phyloP scores from a whole-genome alignment of 2,113 vertebrate species.

The Prunella himalayana region DNA sequence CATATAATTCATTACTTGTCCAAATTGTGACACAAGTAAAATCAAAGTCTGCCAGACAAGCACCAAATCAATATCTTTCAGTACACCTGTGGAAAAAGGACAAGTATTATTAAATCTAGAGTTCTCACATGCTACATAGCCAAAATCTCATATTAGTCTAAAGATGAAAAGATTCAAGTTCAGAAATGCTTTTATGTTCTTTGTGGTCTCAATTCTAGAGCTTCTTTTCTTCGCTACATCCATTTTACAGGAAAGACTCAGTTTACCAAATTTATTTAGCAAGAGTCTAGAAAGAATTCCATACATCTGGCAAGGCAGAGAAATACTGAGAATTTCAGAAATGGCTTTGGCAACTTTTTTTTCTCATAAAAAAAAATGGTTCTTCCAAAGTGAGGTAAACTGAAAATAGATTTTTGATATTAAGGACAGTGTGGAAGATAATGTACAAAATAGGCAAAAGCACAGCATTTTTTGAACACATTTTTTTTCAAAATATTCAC shows the following conservation, averaged over 20 bases:
- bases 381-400: neutral
- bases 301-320: neutral
- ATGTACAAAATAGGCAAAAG: neutral
- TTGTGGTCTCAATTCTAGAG: neutral
- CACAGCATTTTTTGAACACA: neutral
- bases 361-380: accelerated
- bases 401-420: neutral
- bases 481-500: constrained; percentile 9
- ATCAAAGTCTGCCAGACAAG: neutral
- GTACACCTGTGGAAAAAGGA: neutral
- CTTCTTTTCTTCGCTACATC: neutral
- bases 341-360: neutral
- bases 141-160: neutral
- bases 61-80: neutral
- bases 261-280: neutral
- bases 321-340: neutral
- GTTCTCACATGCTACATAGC: neutral
- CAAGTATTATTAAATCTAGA: neutral
- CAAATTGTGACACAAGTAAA: neutral
- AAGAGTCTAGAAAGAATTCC: neutral
- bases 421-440: neutral
- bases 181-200: neutral
- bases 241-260: neutral
- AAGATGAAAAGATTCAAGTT: neutral
- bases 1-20: neutral